Evolutionary conservation across 2,113 vertebrate genomes (phyloP), one percentile per base, ranked within the genome.

Genomic region (Pachyramphus minor): DNA sequence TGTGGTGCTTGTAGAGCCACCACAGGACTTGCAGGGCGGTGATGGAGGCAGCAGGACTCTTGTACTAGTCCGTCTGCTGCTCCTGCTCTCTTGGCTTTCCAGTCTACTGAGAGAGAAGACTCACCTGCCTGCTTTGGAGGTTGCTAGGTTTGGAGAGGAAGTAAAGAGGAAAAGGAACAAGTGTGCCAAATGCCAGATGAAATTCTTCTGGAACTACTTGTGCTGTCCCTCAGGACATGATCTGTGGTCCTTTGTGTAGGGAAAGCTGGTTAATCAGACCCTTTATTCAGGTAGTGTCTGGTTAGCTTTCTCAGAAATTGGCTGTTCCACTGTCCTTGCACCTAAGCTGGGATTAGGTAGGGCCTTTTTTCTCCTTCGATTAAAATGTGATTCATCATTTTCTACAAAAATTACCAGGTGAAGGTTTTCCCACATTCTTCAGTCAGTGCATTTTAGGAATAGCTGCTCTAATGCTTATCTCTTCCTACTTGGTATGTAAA

Each of bases 381-480:
- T 41, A 37, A 84, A 79, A 28, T 0, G 2, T 4, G 35, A 33
- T 78, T 82, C 8, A 11, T 59, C 1, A 6, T 85, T 83, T 95
- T 52, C 35, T 80, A 23, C 35, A 44, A 25, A 81, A 85, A 39
- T 6, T 22, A 5, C 11, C 6, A 10, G 1, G 11, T 20, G 24
- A 69, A 87, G 33, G 6, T 76, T 85, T 90, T 77, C 47, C 59
- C 50, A 25, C 47, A 9, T 84, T 80, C 10, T 93, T 80, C 47
- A 84, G 44, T 66, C 31, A 23, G 27, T 82, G 82, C 55, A 27
- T 67, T 96, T 96, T 83, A 92, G 92, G 90, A 93, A 94, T 78
- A 82, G 62, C 25, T 84, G 28, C 45, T 82, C 35, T 58, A 50
- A 55, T 0, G 30, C 89, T 86, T 93, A 81, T 91, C 90, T 91